Evolutionary conservation across 2,797 vertebrate genomes (phyloP).

Genomic region (Ctenopoma kingsleyae): DNA sequence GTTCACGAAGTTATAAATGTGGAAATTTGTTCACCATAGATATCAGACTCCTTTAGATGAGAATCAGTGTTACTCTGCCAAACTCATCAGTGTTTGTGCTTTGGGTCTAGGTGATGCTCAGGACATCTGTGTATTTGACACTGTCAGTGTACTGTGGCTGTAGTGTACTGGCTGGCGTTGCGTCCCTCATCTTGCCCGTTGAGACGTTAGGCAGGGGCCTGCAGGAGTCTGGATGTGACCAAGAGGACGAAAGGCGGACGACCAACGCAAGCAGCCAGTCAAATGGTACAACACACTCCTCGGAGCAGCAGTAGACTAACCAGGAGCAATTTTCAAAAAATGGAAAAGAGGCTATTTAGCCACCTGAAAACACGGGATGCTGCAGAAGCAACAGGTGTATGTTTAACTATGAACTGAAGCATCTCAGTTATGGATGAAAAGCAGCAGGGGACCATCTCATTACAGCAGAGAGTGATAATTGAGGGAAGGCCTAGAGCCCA

Average conservation of each 20-base stretch:
- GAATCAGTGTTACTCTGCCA: neutral
- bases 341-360: neutral
- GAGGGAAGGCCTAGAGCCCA: slow-evolving; percentile 33
- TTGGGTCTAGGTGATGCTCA: slow-evolving; percentile 88
- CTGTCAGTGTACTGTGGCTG: slow-evolving; percentile 89
- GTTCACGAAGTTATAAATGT: neutral
- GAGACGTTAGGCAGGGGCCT: slow-evolving; percentile 90
- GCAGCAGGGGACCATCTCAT: slow-evolving; percentile 24
- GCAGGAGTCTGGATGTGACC: slow-evolving; percentile 86
- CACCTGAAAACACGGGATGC: neutral
- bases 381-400: slow-evolving; percentile 16
- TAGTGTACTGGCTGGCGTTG: slow-evolving; percentile 87
- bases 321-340: neutral
- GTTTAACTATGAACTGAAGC: slow-evolving; percentile 25
- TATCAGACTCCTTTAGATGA: slow-evolving; percentile 2
- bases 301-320: neutral
- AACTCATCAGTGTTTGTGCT: slow-evolving; percentile 22
- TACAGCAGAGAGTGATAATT: slow-evolving; percentile 34
- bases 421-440: slow-evolving; percentile 41
- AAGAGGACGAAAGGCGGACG: slow-evolving; percentile 80
- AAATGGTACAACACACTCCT: neutral
- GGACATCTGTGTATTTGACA: slow-evolving; percentile 86
- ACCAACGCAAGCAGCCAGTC: slow-evolving; percentile 56
- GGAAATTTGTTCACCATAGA: neutral
- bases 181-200: slow-evolving; percentile 88